Conservation (phyloP, 2,113 vertebrate genomes). For the Ictalurus furcatus region DNA sequence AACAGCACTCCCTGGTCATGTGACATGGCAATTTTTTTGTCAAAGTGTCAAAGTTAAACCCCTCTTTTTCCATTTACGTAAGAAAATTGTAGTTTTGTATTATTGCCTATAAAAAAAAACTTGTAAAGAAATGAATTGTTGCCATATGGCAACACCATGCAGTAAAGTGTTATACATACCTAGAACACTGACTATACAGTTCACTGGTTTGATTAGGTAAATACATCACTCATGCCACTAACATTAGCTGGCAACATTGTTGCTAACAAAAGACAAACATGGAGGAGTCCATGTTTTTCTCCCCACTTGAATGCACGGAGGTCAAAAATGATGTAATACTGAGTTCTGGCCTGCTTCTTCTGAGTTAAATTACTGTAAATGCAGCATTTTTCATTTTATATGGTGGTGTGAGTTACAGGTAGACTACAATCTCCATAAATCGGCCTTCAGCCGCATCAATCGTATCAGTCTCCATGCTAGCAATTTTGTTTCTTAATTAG, state of each 20-base stretch:
- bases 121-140: too few relatives aligned
- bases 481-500: not conserved
- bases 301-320: not conserved
- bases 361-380: not conserved
- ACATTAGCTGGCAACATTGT: not conserved
- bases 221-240: not conserved
- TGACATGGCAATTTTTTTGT: too few relatives aligned
- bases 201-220: not conserved
- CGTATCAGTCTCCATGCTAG: not conserved
- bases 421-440: not conserved
- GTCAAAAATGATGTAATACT: not conserved
- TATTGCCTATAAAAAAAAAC: too few relatives aligned
- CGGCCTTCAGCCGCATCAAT: not conserved
- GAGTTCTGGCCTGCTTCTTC: not conserved
- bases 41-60: too few relatives aligned
- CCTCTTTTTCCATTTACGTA: too few relatives aligned
- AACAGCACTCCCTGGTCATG: too few relatives aligned
- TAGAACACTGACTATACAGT: not conserved
- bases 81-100: too few relatives aligned
- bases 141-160: too few relatives aligned
- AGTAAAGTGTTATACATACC: not conserved
- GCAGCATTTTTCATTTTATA: not conserved
- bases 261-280: not conserved
- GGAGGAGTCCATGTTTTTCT: not conserved
- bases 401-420: not conserved